A percentile compares a stretch with the other conserved stretches of the same genome.
phyloP scores from a whole-genome alignment of 2,888 invertebrate species.

The Macrophya annulata region DNA sequence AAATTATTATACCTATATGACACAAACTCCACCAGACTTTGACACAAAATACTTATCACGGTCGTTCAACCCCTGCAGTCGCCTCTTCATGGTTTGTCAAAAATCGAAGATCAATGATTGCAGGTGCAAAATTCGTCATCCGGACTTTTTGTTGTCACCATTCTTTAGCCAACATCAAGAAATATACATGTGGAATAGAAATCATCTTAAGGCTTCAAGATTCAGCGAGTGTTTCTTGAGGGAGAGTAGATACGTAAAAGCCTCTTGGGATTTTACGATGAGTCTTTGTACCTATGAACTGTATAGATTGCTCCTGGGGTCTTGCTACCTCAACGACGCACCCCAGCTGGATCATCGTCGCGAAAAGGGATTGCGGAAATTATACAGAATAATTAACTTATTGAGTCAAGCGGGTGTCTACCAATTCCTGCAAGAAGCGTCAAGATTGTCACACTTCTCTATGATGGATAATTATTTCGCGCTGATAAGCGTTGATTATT shows the following conservation, averaged over 20 bases:
- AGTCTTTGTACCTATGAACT: conserved; percentile 3
- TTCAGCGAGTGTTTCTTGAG: not conserved
- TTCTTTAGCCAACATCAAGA: not conserved
- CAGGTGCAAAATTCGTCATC: not conserved
- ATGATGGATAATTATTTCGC: not conserved
- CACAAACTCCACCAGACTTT: not conserved
- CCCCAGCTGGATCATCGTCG: conserved; percentile 31
- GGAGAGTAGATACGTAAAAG: not conserved
- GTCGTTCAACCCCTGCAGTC: not conserved
- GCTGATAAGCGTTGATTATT: not conserved
- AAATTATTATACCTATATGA: not conserved
- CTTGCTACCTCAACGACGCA: not conserved
- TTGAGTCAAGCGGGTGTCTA: conserved; percentile 24
- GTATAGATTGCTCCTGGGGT: conserved; percentile 29
- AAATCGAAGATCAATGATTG: not conserved
- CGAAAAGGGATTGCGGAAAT: conserved; percentile 11
- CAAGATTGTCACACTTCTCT: not conserved
- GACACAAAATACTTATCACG: not conserved
- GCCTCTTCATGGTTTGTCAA: not conserved
- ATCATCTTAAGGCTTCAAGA: not conserved
- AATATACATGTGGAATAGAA: not conserved
- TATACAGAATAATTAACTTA: conserved; percentile 7
- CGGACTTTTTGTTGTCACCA: not conserved
- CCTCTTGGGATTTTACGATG: not conserved
- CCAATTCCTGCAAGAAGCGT: not conserved